Evolutionary conservation across 2,797 vertebrate species (phyloP), one percentile per base, ranked within the genome.

Genomic region (Neomorphus geoffroyi): DNA sequence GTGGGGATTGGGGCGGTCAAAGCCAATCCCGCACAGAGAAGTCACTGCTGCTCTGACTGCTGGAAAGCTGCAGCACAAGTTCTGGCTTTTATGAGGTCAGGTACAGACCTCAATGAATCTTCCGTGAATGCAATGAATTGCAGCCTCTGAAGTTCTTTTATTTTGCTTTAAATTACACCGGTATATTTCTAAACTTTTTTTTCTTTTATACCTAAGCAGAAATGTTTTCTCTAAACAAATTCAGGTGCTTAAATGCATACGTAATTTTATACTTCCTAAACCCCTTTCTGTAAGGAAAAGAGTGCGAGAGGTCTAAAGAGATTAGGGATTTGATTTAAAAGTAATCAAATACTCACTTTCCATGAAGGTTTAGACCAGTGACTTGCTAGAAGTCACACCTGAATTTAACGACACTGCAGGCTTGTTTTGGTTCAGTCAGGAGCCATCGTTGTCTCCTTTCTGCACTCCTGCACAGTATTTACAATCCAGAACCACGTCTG

Each of bases 281-380:
- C 22, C 8, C 13, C 32, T 35, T 92, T 62, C 88, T 84, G 24
- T 48, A 79, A 69, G 57, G 32, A 39, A 53, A 86, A 50, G 58
- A 84, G 51, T 18, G 10, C 24, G 50, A 74, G 33, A 92, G 51
- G 37, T 11, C 85, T 67, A 41, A n/a, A 62, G 77, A 79, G 61
- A 83, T 91, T 84, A 84, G 32, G 62, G 43, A 72, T 66, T 90
- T 70, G 72, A 79, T 90, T 88, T 88, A 66, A 90, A 88, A 94
- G 80, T 57, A 72, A 94, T 88, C 70, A 88, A 86, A 90, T 72
- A 13, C 62, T 86, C 41, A 16, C 48, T 88, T 95, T 91, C 35
- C 32, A 9, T 92, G 54, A 84, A 74, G 91, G 79, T 88, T 94
- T 91, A 79, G 62, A 75, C 57, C 7, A 33, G 13, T 19, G 28